A percentile compares a stretch with the other conserved stretches of the same genome.
phyloP scores from a whole-genome alignment of 2,888 invertebrate species.

The Dicranocentrus wangi region DNA sequence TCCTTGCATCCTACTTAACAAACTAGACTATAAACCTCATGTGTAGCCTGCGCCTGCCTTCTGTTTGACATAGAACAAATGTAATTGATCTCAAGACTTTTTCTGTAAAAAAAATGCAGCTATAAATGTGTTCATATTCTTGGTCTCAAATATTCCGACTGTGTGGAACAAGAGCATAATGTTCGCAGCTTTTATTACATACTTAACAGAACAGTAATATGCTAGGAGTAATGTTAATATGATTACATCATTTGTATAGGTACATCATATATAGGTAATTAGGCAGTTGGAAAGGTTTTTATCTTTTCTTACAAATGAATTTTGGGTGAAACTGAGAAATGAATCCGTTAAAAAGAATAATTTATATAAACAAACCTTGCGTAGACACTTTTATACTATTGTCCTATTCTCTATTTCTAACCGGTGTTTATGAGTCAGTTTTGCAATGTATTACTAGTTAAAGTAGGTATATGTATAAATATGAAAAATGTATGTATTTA shows the following conservation, averaged over 20 bases:
- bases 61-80: conserved; percentile 9
- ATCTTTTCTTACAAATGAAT: no score
- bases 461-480: no score
- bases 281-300: no score
- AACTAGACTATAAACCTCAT: neutral
- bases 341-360: no score
- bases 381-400: conserved; percentile 36
- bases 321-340: no score
- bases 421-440: conserved; percentile 60
- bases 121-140: conserved; percentile 58
- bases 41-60: neutral
- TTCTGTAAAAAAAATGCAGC: conserved; percentile 43
- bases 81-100: conserved; percentile 62
- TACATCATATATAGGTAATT: no score
- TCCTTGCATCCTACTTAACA: conserved; percentile 20
- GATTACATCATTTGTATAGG: no score
- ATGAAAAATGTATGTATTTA: no score
- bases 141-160: conserved; percentile 59
- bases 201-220: no score
- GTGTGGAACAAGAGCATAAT: conserved; percentile 54
- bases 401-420: conserved; percentile 14
- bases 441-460: conserved; percentile 21
- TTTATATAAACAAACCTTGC: conserved; percentile 1
- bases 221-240: no score
- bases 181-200: neutral